Evolutionary conservation across 37 sponge, comb jelly and placozoan genomes (phyloP).

Genomic region (Spongilla lacustris): DNA sequence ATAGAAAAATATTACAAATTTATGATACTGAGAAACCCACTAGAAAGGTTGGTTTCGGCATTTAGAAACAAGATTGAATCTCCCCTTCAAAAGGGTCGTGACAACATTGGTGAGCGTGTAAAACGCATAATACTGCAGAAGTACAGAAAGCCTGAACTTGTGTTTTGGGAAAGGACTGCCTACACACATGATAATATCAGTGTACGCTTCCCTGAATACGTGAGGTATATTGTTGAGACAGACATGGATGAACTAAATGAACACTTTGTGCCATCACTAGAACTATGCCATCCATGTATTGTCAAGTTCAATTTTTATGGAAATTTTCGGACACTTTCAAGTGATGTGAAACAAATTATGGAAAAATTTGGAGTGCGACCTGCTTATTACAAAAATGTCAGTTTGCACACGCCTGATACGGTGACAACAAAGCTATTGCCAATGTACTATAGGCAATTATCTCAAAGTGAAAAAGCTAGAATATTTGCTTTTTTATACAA

Average conservation of each 20-base stretch:
- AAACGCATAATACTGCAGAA: slow-evolving; percentile 17
- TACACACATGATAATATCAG: slow-evolving; percentile 9
- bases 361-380: too few relatives aligned
- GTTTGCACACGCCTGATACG: too few relatives aligned
- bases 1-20: slow-evolving; percentile 52
- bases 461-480: too few relatives aligned
- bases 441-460: too few relatives aligned
- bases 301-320: slow-evolving; percentile 56
- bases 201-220: slow-evolving; percentile 46
- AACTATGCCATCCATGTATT: slow-evolving; percentile 66
- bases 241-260: slow-evolving; percentile 14
- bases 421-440: too few relatives aligned
- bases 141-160: slow-evolving; percentile 4
- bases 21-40: slow-evolving; percentile 59
- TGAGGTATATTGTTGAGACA: slow-evolving; percentile 14
- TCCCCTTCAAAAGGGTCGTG: not conserved
- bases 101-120: not conserved
- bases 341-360: slow-evolving; percentile 18
- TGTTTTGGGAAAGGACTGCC: not conserved
- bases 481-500: too few relatives aligned
- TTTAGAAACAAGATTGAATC: slow-evolving; percentile 44
- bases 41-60: slow-evolving; percentile 62
- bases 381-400: too few relatives aligned
- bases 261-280: slow-evolving; percentile 51
- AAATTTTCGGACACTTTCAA: slow-evolving; percentile 37